phyloP scores from a whole-genome alignment of 1,140 invertebrate genomes.

The Brachionus paranguensis region DNA sequence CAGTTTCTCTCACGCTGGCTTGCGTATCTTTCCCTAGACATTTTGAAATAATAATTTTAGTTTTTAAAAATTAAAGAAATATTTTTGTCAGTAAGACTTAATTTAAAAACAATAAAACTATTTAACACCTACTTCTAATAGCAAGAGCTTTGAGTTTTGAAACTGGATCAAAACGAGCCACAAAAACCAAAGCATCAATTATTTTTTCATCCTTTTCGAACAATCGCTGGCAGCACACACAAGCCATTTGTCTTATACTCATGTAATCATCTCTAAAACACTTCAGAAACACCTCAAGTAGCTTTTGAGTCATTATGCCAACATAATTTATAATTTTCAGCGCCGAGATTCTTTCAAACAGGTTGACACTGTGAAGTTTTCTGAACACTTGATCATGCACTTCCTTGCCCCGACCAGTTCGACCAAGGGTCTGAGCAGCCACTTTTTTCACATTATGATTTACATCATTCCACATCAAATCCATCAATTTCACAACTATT shows the following conservation, averaged over 20 bases:
- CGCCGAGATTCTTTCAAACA: constrained; percentile 10
- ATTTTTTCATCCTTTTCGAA: constrained; percentile 49
- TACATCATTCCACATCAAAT: constrained; percentile 37
- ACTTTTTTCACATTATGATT: constrained; percentile 27
- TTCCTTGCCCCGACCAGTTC: background rate
- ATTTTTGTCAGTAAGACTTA: too few species aligned
- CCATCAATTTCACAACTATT: background rate
- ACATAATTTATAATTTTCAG: constrained; percentile 23
- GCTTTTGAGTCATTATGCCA: constrained; percentile 53
- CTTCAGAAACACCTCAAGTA: constrained; percentile 50
- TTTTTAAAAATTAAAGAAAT: too few species aligned
- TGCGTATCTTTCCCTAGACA: too few species aligned
- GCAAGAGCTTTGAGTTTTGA: constrained; percentile 55
- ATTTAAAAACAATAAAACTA: too few species aligned
- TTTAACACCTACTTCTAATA: constrained; percentile 54
- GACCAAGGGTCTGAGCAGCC: constrained; percentile 14
- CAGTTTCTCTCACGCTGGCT: too few species aligned
- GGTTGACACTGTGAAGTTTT: background rate
- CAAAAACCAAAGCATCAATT: constrained; percentile 47
- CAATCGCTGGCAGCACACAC: constrained; percentile 50
- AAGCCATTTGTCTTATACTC: constrained; percentile 50
- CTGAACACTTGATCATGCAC: constrained; percentile 29
- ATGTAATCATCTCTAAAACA: constrained; percentile 54
- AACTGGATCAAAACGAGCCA: constrained; percentile 52
- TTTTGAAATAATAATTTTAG: too few species aligned